A percentile compares a stretch with the other conserved stretches of the same genome.
Evolutionary conservation across 2,888 invertebrate genomes (phyloP).

Genomic region (Ommatoiulus sabulosus): DNA sequence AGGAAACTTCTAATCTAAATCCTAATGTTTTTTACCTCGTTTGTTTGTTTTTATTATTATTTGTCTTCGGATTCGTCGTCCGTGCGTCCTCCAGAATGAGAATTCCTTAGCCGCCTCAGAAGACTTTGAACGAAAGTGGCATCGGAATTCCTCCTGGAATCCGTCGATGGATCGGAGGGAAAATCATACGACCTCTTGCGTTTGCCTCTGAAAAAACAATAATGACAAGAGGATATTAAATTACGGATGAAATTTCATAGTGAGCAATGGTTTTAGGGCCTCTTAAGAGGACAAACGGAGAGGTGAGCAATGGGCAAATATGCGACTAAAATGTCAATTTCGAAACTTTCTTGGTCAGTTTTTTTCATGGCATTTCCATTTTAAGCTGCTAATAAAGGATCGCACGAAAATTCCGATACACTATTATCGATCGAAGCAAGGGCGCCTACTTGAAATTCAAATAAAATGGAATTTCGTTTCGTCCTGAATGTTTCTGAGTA

Average conservation of each 20-base stretch:
- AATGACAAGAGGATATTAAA: neutral
- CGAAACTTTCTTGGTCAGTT: no score
- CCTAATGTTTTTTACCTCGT: conserved; percentile 15
- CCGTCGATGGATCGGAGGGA: neutral
- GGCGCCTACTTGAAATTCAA: no score
- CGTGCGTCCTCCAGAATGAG: neutral
- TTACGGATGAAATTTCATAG: neutral
- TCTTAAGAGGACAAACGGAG: no score
- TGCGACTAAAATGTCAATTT: no score
- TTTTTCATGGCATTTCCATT: no score
- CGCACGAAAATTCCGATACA: no score
- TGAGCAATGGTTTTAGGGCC: no score
- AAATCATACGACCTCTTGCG: neutral
- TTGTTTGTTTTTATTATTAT: neutral
- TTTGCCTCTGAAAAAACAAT: neutral
- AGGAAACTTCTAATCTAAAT: neutral
- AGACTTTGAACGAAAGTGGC: neutral
- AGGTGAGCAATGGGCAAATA: no score
- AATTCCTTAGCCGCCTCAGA: neutral
- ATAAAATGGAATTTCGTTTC: no score
- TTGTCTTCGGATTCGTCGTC: neutral
- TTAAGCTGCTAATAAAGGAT: no score
- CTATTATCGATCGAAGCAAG: no score
- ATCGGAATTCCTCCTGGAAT: neutral
- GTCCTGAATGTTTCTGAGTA: no score